Conservation (phyloP, 2,888 invertebrate genomes). For the Baronia brevicornis region DNA sequence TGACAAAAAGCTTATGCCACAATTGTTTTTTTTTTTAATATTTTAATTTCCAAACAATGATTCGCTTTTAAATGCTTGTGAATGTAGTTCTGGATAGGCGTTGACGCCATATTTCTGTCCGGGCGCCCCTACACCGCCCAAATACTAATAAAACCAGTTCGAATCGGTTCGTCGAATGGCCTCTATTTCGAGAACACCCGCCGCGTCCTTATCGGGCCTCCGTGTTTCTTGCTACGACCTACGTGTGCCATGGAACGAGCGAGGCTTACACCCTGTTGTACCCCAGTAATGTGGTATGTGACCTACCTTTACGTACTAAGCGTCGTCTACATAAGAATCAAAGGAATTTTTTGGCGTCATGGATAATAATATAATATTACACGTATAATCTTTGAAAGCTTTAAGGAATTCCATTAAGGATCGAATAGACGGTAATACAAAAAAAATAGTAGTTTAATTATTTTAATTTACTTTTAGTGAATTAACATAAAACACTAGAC, state of each 20-base stretch:
- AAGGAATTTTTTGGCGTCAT: constrained; percentile 4
- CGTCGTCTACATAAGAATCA: constrained; percentile 12
- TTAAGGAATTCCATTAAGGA: too few species aligned
- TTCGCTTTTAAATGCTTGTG: constrained; percentile 22
- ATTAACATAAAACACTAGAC: too few species aligned
- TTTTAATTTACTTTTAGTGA: too few species aligned
- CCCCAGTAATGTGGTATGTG: constrained; percentile 7
- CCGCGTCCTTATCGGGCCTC: constrained; percentile 53
- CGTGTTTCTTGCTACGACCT: constrained; percentile 18
- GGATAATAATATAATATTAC: too few species aligned
- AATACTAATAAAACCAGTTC: constrained; percentile 53
- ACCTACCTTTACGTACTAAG: constrained; percentile 10
- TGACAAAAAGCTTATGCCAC: too few species aligned
- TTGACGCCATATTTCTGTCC: constrained; percentile 41
- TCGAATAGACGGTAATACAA: too few species aligned
- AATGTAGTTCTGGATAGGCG: constrained; percentile 34
- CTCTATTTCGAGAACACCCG: constrained; percentile 62
- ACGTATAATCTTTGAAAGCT: too few species aligned
- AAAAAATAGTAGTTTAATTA: too few species aligned
- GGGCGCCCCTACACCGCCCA: constrained; percentile 36
- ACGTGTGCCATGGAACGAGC: constrained; percentile 19
- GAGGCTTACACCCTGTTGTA: constrained; percentile 2
- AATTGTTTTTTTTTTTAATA: too few species aligned
- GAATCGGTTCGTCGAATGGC: constrained; percentile 56
- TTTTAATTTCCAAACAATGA: constrained; percentile 13